These are phyloP conservation scores for Pogonophryne albipinna DNA, from an alignment of 2,797 vertebrate species.

Conservation along the genomic window DNA sequence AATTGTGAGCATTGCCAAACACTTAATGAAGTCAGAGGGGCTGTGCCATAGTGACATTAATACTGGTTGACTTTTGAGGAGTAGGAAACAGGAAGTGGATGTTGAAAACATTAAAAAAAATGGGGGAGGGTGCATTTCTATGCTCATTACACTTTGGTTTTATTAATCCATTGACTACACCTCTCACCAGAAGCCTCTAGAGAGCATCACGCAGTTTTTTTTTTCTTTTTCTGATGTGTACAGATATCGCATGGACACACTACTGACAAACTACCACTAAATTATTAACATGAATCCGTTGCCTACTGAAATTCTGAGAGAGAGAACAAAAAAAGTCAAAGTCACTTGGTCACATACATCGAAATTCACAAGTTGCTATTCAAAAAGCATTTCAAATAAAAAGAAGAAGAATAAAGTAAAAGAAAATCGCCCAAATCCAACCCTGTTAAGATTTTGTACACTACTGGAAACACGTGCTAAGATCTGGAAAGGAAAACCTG, in stretches of 20 bases:
- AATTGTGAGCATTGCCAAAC: constrained; percentile 51
- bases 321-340: constrained; percentile 25
- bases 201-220: constrained; percentile 24
- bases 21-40: constrained; percentile 9
- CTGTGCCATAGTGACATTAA: constrained; percentile 25
- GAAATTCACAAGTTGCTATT: constrained; percentile 62
- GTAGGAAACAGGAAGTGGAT: constrained; percentile 1
- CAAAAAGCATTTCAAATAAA: constrained; percentile 51
- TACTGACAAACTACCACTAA: constrained; percentile 54
- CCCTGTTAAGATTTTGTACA: constrained; percentile 31
- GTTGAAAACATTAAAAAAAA: background rate
- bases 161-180: constrained; percentile 11
- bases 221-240: constrained; percentile 26
- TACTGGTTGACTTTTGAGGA: constrained; percentile 1
- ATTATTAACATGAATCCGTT: constrained; percentile 40
- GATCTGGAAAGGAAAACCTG: constrained; percentile 33
- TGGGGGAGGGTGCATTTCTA: background rate
- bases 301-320: constrained; percentile 38
- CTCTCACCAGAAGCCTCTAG: constrained; percentile 26
- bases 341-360: constrained; percentile 56
- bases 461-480: constrained; percentile 40
- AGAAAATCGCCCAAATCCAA: constrained; percentile 22
- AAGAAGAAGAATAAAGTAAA: constrained; percentile 1
- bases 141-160: constrained; percentile 16
- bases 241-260: constrained; percentile 40